These are phyloP conservation scores for Epinephelus fuscoguttatus DNA, from an alignment of 2,113 vertebrate species.

Conservation along the genomic window DNA sequence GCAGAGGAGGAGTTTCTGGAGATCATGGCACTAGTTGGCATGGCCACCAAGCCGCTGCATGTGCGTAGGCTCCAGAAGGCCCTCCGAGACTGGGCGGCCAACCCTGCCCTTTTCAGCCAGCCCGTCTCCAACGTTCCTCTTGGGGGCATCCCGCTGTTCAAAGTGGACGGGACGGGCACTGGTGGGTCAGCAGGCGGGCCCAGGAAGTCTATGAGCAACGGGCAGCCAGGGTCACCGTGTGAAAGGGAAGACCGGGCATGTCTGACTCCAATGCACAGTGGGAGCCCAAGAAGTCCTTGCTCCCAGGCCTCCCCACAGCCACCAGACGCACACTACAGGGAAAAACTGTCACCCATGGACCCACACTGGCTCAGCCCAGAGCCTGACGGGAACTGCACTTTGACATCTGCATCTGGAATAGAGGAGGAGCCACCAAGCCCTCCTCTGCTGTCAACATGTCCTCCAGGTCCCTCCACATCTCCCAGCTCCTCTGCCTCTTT, in stretches of 20 bases:
- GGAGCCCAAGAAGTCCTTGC: constrained; percentile 91
- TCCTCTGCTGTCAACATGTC: constrained; percentile 82
- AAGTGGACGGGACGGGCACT: constrained; percentile 88
- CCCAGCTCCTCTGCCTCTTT: constrained; percentile 83
- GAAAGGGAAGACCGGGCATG: constrained; percentile 85
- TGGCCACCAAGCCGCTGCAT: constrained; percentile 98
- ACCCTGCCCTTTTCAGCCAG: constrained; percentile 95
- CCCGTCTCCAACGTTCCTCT: constrained; percentile 88
- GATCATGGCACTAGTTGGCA: constrained; percentile 99
- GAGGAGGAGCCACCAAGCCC: constrained; percentile 89
- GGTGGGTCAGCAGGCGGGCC: constrained; percentile 66
- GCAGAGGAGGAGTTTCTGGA: constrained; percentile 98
- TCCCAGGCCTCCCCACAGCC: constrained; percentile 89
- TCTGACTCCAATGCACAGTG: constrained; percentile 86
- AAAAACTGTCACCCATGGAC: constrained; percentile 90
- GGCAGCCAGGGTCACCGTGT: constrained; percentile 88
- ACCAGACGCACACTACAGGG: constrained; percentile 81
- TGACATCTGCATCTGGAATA: constrained; percentile 69
- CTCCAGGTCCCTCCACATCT: constrained; percentile 85
- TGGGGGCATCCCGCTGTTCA: constrained; percentile 93
- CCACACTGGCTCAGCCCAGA: constrained; percentile 92
- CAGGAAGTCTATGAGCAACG: constrained; percentile 90
- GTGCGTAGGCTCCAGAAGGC: constrained; percentile 97
- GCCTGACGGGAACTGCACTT: constrained; percentile 84
- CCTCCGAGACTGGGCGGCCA: constrained; percentile 95